Percentiles rank a stretch among this genome's conserved stretches.
Conservation (phyloP, 2,797 vertebrate species). For the Sebastes alutus region DNA sequence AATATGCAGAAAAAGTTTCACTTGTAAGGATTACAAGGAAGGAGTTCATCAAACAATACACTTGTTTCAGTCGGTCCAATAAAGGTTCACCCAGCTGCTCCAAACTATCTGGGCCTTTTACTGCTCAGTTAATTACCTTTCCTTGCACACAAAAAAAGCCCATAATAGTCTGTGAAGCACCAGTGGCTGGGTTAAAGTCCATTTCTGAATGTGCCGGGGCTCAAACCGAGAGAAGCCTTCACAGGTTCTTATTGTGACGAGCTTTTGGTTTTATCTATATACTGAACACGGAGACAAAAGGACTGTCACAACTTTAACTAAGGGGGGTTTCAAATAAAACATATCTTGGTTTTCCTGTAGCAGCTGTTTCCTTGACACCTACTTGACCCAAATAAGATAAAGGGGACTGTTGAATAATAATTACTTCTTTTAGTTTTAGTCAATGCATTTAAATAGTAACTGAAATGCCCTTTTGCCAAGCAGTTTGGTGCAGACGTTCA, state of each 20-base stretch:
- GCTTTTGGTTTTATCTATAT: neutral
- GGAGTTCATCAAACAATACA: conserved; percentile 27
- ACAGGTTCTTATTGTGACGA: neutral
- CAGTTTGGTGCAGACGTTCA: neutral
- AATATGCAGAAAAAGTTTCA: conserved; percentile 18
- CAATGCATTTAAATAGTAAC: neutral
- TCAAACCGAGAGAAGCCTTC: neutral
- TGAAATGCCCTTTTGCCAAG: neutral
- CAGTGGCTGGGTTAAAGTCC: neutral
- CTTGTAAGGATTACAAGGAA: conserved; percentile 19
- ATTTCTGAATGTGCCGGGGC: neutral
- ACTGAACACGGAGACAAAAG: neutral
- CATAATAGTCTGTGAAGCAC: conserved; percentile 18
- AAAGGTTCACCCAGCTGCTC: conserved; percentile 12
- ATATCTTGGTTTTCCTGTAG: neutral
- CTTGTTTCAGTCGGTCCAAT: conserved; percentile 29
- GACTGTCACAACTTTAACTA: neutral
- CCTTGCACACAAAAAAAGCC: conserved; percentile 19
- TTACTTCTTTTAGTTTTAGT: neutral
- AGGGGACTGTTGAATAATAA: neutral
- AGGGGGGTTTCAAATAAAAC: neutral
- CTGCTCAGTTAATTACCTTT: conserved; percentile 56
- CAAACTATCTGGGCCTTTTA: conserved; percentile 24
- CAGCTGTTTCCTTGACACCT: conserved; percentile 1
- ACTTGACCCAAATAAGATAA: neutral